A percentile compares a stretch with the other conserved stretches of the same genome.
These are phyloP conservation scores for Xestia sexstrigata DNA, from an alignment of 2,888 invertebrate species.

Conservation along the genomic window DNA sequence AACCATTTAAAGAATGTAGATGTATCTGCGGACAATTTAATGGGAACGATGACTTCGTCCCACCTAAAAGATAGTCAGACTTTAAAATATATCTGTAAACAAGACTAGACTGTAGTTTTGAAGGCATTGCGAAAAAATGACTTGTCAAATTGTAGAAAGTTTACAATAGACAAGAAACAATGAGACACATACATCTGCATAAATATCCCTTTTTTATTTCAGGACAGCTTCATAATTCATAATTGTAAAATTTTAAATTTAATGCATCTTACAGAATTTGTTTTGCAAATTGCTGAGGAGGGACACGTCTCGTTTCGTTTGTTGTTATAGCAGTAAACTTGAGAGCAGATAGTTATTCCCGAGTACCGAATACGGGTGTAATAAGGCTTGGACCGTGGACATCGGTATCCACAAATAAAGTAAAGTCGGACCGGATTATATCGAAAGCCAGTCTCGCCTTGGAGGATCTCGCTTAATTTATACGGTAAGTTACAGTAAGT, in stretches of 20 bases:
- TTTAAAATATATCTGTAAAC: constrained; percentile 16
- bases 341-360: constrained; percentile 41
- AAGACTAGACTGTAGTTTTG: constrained; percentile 3
- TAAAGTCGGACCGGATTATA: constrained; percentile 79
- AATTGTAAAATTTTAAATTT: constrained; percentile 18
- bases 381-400: constrained; percentile 69
- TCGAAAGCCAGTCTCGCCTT: constrained; percentile 78
- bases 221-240: constrained; percentile 21
- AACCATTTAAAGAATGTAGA: constrained; percentile 44
- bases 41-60: constrained; percentile 37
- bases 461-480: constrained; percentile 77
- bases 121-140: constrained; percentile 4
- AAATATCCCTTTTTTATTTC: constrained; percentile 12
- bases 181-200: constrained; percentile 9
- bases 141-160: constrained; percentile 31
- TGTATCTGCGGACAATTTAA: constrained; percentile 36
- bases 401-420: constrained; percentile 73
- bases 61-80: constrained; percentile 10
- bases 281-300: constrained; percentile 33
- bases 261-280: constrained; percentile 33
- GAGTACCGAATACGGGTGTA: constrained; percentile 54
- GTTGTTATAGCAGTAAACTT: constrained; percentile 24
- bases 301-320: constrained; percentile 12
- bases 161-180: constrained; percentile 12
- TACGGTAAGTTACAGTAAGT: constrained; percentile 72